A percentile compares a stretch with the other conserved stretches of the same genome.
These are phyloP conservation scores for Parasteatoda tepidariorum DNA, from an alignment of 1,140 invertebrate genomes.

Conservation along the genomic window DNA sequence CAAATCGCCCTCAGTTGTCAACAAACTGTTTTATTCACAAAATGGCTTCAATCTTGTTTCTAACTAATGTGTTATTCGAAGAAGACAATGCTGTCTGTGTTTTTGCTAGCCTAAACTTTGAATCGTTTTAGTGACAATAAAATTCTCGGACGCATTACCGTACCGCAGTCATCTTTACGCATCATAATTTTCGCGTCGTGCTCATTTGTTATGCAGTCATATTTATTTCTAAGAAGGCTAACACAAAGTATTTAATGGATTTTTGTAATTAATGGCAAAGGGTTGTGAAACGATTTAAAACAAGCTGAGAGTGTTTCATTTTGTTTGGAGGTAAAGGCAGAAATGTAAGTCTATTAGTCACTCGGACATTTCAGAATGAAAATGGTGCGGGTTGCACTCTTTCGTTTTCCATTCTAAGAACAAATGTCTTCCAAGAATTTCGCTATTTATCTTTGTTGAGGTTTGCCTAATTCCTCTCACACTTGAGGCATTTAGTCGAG, in stretches of 20 bases:
- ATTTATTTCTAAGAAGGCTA: not conserved
- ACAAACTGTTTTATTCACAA: too few relatives aligned
- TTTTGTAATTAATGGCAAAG: not conserved
- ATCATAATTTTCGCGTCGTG: not conserved
- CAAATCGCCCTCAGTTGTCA: too few relatives aligned
- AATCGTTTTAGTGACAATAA: not conserved
- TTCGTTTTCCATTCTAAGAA: not conserved
- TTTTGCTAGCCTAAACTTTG: too few relatives aligned
- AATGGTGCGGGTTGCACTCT: not conserved
- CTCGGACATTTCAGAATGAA: not conserved
- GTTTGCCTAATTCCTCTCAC: too few relatives aligned
- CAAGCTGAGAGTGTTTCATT: not conserved
- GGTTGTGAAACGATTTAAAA: not conserved
- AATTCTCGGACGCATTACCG: not conserved
- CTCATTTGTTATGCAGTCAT: not conserved
- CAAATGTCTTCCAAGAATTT: not conserved
- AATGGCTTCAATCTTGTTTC: too few relatives aligned
- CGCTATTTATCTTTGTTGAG: not conserved
- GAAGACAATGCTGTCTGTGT: too few relatives aligned
- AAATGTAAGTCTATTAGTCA: not conserved
- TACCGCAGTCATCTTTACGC: not conserved
- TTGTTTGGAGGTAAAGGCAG: not conserved
- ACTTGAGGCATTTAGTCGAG: too few relatives aligned
- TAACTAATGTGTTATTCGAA: too few relatives aligned
- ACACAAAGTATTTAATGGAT: not conserved